A percentile compares a stretch with the other conserved stretches of the same genome.
Conservation (phyloP, 2,797 vertebrate genomes). For the Enteromius argenteus region DNA sequence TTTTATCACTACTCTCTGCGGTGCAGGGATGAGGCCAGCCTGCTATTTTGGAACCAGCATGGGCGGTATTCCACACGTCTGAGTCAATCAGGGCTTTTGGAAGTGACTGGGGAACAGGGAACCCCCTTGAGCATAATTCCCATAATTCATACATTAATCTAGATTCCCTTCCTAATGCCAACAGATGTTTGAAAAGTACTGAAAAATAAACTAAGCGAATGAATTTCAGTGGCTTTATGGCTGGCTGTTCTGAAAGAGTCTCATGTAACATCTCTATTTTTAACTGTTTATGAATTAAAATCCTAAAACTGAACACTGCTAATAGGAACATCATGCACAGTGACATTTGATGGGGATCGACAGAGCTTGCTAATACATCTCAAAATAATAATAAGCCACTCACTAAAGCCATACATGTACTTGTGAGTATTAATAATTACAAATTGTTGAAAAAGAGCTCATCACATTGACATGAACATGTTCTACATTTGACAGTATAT, state of each 20-base stretch:
- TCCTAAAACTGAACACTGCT: background rate
- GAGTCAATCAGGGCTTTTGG: conserved; percentile 77
- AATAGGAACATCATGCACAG: background rate
- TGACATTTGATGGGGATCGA: conserved; percentile 12
- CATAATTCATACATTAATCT: conserved; percentile 72
- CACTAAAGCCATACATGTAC: conserved; percentile 23
- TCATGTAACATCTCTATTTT: conserved; percentile 23
- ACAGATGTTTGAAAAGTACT: conserved; percentile 38
- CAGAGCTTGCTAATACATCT: conserved; percentile 36
- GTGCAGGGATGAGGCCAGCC: conserved; percentile 69
- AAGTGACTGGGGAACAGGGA: conserved; percentile 65
- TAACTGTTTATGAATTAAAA: conserved; percentile 25
- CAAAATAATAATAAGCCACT: conserved; percentile 37
- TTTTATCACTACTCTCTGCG: conserved; percentile 83
- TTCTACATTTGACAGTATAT: too few relatives aligned
- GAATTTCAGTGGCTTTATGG: conserved; percentile 48
- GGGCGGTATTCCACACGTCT: conserved; percentile 70
- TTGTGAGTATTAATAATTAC: conserved; percentile 14
- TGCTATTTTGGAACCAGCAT: conserved; percentile 84
- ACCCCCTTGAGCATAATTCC: conserved; percentile 63
- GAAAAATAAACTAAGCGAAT: background rate
- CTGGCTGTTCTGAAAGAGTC: background rate
- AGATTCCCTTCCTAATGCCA: conserved; percentile 65
- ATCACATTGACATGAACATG: too few relatives aligned
- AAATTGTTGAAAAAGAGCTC: background rate